Conservation (phyloP, 2,888 invertebrate genomes). For the Tortrix viridana region DNA sequence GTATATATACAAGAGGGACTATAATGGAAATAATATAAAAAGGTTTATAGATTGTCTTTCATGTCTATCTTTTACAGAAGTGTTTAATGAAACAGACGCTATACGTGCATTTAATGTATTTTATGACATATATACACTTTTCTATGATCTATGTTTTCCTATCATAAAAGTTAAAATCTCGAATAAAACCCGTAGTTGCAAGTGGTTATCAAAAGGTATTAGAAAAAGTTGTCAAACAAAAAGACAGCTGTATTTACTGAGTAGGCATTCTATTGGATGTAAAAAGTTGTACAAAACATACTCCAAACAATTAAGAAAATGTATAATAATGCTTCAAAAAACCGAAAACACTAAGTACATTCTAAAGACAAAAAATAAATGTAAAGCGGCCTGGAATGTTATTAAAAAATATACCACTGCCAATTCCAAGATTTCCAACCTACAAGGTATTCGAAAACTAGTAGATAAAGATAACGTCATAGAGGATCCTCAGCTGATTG, state of each 20-base stretch:
- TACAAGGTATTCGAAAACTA: too few species aligned
- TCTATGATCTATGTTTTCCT: conserved; percentile 17
- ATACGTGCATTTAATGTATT: not conserved
- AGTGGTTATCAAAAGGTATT: conserved; percentile 14
- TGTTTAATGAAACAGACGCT: not conserved
- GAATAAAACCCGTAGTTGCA: not conserved
- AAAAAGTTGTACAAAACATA: too few species aligned
- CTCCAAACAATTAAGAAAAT: too few species aligned
- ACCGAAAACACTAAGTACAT: too few species aligned
- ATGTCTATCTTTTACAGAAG: not conserved
- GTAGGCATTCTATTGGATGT: too few species aligned
- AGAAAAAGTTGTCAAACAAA: conserved; percentile 7
- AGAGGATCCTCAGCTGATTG: too few species aligned
- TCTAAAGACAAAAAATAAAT: too few species aligned
- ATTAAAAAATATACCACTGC: too few species aligned
- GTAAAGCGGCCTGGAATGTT: too few species aligned
- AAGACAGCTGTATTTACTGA: not conserved
- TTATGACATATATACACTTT: conserved; percentile 8
- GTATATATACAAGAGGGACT: conserved; percentile 5
- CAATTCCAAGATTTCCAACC: too few species aligned
- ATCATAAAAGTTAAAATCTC: not conserved
- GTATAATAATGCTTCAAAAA: too few species aligned
- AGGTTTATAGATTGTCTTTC: not conserved
- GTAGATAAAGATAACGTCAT: too few species aligned
- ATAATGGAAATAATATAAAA: not conserved